Base-by-base conservation (phyloP, 2,888 invertebrate genomes). In the Drosophila austrosaltans region DNA sequence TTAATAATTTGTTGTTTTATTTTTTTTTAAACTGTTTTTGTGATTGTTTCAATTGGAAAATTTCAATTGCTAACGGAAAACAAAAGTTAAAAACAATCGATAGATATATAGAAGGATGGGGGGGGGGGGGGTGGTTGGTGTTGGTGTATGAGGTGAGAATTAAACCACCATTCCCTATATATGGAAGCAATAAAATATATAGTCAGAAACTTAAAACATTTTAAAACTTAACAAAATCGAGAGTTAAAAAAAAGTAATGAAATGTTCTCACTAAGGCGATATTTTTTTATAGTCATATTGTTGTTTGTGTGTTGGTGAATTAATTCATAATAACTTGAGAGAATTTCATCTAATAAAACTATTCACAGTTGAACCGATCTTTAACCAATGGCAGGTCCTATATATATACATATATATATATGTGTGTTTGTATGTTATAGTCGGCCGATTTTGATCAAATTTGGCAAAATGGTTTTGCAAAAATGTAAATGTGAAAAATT, bases 31-130 rank as follows among this genome's bases (percentile, higher is more conserved):
- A 36, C 8, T 30, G 30, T 32, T 32, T 61, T 63, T 28, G 22
- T 57, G 54, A 58, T 44, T 48, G 40, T 56, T 53, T 58, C 6
- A 8, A 60, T 42, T 60, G 70, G 28, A 64, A 68, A 59, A 70
- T 69, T 67, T 63, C 59, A 22, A 42, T 32, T 48, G 12, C 4
- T 20, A 53, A 32, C n/a, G 30, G 2, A 58, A 63, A 10, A 53
- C 36, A 40, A 16, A 36, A 56, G 62, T 48, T 4, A 44, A 56
- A 64, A 53, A 30, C 48, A 58, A 39, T 3, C 1, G 22, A 25
- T 48, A 10, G 10, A 25, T 48, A 16, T 3, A 48, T 48, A 10
- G 48, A 25, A 3, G 12, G 1, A 12, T 10, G 25, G 16, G 16
- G 12, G 5, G 16, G 16, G 12, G 5, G 25, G 22, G 25, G 0